Percentiles rank a stretch among this genome's conserved stretches.
phyloP scores from a whole-genome alignment of 2,888 invertebrate species.

The Euzophera pinguis region DNA sequence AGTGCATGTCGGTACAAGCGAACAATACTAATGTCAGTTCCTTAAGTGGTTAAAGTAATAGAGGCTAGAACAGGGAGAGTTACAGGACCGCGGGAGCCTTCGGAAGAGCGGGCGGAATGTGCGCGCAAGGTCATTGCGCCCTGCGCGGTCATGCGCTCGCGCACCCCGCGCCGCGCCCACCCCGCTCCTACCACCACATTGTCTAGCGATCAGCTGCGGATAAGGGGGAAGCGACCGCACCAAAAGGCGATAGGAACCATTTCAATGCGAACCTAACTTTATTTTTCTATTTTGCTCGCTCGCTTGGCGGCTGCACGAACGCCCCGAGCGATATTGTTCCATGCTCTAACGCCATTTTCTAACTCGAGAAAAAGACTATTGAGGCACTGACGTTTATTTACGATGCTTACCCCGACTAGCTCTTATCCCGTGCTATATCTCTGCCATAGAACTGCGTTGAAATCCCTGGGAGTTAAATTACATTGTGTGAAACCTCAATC shows the following conservation, averaged over 20 bases:
- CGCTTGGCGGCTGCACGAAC: conserved; percentile 47
- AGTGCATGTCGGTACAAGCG: conserved; percentile 29
- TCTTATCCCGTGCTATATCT: conserved; percentile 50
- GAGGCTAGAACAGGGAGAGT: conserved; percentile 53
- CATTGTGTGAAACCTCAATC: conserved; percentile 8
- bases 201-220: conserved; percentile 74
- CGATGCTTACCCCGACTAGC: conserved; percentile 50
- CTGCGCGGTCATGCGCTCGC: conserved; percentile 77
- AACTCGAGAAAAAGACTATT: conserved; percentile 54
- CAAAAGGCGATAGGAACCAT: conserved; percentile 64
- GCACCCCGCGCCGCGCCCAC: conserved; percentile 32
- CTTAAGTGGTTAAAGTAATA: conserved; percentile 44
- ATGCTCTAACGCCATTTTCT: conserved; percentile 66
- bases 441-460: conserved; percentile 27
- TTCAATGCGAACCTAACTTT: conserved; percentile 67
- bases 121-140: conserved; percentile 79
- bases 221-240: conserved; percentile 67
- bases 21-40: conserved; percentile 31
- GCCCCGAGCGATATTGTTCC: conserved; percentile 59
- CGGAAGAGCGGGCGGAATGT: conserved; percentile 69
- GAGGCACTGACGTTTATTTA: conserved; percentile 57
- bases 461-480: conserved; percentile 13
- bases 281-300: conserved; percentile 49
- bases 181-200: conserved; percentile 59
- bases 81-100: conserved; percentile 60